Evolutionary conservation across 1,140 invertebrate species (phyloP).

Genomic region (Rhizoglyphus robini): DNA sequence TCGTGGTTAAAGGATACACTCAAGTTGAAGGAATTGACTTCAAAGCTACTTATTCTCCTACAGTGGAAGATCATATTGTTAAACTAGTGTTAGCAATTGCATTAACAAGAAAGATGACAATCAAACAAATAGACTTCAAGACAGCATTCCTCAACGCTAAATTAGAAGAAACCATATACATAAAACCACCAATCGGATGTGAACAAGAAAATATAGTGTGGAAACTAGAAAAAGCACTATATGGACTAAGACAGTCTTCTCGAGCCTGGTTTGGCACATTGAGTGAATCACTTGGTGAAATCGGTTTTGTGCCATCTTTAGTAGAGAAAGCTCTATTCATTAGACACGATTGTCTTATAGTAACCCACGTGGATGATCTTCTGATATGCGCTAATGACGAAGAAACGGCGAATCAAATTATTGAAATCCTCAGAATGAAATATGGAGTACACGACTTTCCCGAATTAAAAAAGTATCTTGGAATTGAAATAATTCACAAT

Average conservation of each 20-base stretch:
- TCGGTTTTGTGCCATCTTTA: not conserved
- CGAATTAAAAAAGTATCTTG: not conserved
- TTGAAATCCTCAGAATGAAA: not conserved
- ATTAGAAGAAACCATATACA: conserved; percentile 32
- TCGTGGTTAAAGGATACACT: conserved; percentile 34
- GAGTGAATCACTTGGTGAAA: not conserved
- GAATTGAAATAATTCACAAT: conserved; percentile 15
- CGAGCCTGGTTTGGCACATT: conserved; percentile 27
- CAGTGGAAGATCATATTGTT: conserved; percentile 28
- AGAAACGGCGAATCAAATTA: not conserved
- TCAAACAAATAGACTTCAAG: conserved; percentile 32
- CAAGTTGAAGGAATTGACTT: conserved; percentile 30
- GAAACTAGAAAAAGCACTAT: conserved; percentile 27
- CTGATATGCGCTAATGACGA: not conserved
- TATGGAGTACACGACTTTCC: conserved; percentile 15
- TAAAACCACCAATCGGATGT: conserved; percentile 29
- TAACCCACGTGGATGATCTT: not conserved
- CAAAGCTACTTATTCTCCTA: conserved; percentile 32
- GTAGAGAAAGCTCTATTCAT: not conserved
- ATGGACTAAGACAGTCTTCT: conserved; percentile 30
- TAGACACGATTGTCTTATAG: not conserved
- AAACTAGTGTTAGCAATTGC: conserved; percentile 28
- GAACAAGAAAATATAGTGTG: not conserved
- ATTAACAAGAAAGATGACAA: conserved; percentile 24
- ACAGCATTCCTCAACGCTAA: conserved; percentile 35